Conservation (phyloP, 2,888 invertebrate genomes). For the Ormia ochracea region DNA sequence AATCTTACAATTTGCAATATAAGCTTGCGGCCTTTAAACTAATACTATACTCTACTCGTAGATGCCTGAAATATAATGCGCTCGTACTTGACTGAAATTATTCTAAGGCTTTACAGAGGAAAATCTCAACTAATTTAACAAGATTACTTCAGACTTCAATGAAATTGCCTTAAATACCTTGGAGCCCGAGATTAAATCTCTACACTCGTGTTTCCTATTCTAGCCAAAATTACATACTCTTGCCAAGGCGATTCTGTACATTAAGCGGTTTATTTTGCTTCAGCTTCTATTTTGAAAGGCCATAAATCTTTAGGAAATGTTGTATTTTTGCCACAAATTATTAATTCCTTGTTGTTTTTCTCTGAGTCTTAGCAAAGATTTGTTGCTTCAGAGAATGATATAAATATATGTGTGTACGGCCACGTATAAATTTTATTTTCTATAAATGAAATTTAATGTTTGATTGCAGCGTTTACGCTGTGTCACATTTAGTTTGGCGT, state of each 20-base stretch:
- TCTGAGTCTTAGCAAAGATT: neutral
- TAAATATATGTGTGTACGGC: neutral
- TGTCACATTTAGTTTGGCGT: slow-evolving; percentile 34
- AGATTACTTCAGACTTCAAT: too few relatives aligned
- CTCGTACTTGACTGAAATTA: too few relatives aligned
- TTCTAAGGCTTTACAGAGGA: too few relatives aligned
- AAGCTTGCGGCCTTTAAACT: too few relatives aligned
- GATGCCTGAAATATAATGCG: too few relatives aligned
- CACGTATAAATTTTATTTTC: neutral
- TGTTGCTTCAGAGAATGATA: neutral
- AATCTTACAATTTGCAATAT: too few relatives aligned
- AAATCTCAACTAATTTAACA: too few relatives aligned
- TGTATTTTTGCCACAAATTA: slow-evolving; percentile 10
- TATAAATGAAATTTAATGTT: slow-evolving; percentile 26
- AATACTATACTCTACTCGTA: too few relatives aligned
- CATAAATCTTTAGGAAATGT: slow-evolving; percentile 15
- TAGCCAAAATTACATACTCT: too few relatives aligned
- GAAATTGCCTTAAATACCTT: too few relatives aligned
- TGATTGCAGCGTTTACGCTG: slow-evolving; percentile 23
- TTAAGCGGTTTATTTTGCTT: neutral
- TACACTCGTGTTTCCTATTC: too few relatives aligned
- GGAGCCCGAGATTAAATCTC: too few relatives aligned
- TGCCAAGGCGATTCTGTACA: neutral
- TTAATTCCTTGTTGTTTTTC: slow-evolving; percentile 30
- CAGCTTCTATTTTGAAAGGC: neutral